A percentile compares a stretch with the other conserved stretches of the same genome.
Evolutionary conservation across 2,113 vertebrate species (phyloP).

Genomic region (Paracanthobrama guichenoti): DNA sequence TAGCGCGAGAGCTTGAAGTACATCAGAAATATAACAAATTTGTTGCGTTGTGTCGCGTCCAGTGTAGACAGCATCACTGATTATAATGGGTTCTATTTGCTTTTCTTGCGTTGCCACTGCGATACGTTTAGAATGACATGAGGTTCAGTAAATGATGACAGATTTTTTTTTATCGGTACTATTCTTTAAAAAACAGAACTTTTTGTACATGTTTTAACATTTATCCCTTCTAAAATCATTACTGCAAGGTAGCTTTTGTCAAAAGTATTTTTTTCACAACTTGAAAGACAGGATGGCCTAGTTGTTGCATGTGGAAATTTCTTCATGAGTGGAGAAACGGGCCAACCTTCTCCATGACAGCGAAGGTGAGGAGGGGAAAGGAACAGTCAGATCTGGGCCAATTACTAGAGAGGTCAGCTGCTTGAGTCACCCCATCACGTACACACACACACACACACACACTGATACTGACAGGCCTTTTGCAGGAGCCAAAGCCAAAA

Average conservation of each 20-base stretch:
- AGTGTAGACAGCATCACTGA: too few relatives aligned
- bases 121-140: not conserved
- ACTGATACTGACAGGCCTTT: slow-evolving; percentile 39
- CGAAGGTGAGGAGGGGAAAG: slow-evolving; percentile 56
- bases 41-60: too few relatives aligned
- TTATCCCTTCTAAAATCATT: not conserved
- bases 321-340: slow-evolving; percentile 18
- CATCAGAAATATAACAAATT: too few relatives aligned
- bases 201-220: not conserved
- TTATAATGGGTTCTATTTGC: too few relatives aligned
- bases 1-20: too few relatives aligned
- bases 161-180: not conserved
- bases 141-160: not conserved
- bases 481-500: slow-evolving; percentile 25
- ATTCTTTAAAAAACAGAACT: not conserved
- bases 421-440: slow-evolving; percentile 30
- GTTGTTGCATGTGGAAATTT: slow-evolving; percentile 19
- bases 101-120: too few relatives aligned
- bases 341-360: slow-evolving; percentile 56
- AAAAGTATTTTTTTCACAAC: not conserved
- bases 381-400: slow-evolving; percentile 52
- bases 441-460: slow-evolving; percentile 34
- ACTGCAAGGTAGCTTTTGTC: not conserved
- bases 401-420: slow-evolving; percentile 51
- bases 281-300: slow-evolving; percentile 47